These are phyloP conservation scores for Geococcyx californianus DNA, from an alignment of 2,113 vertebrate genomes.

Conservation along the genomic window DNA sequence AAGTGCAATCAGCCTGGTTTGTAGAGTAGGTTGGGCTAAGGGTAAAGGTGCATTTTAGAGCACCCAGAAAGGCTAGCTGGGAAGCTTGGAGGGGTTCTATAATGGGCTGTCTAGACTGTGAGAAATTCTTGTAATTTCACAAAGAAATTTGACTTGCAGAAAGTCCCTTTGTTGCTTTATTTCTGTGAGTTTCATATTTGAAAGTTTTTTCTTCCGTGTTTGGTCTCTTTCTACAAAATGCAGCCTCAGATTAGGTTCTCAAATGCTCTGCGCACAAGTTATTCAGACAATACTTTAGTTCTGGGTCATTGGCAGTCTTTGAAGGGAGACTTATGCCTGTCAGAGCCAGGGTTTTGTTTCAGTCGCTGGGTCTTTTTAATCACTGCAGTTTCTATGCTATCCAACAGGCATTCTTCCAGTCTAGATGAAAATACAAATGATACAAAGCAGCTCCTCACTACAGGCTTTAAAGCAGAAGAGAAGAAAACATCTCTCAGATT, in stretches of 20 bases:
- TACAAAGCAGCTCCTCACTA: slow-evolving; percentile 32
- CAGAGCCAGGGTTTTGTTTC: slow-evolving; percentile 35
- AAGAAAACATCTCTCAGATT: not conserved
- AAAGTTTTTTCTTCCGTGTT: not conserved
- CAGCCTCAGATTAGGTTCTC: slow-evolving; percentile 6
- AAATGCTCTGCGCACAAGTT: not conserved
- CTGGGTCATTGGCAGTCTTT: slow-evolving; percentile 23
- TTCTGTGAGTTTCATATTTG: not conserved
- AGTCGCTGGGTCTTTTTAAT: slow-evolving; percentile 31
- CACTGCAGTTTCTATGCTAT: slow-evolving; percentile 11
- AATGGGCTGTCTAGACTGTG: not conserved
- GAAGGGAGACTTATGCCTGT: slow-evolving; percentile 40
- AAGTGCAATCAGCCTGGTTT: not conserved
- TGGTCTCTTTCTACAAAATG: not conserved
- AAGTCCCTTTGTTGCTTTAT: not conserved
- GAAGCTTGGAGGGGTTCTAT: not conserved
- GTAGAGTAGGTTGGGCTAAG: not conserved
- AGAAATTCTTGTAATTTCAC: not conserved
- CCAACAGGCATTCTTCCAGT: slow-evolving; percentile 32
- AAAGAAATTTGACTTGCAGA: not conserved
- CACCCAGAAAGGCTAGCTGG: not conserved
- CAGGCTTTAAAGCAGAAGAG: not conserved
- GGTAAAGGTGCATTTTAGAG: not conserved
- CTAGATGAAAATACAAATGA: slow-evolving; percentile 53
- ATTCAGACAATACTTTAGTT: slow-evolving; percentile 39